Evolutionary conservation across 2,113 vertebrate genomes (phyloP).

Genomic region (Coreoperca whiteheadi): DNA sequence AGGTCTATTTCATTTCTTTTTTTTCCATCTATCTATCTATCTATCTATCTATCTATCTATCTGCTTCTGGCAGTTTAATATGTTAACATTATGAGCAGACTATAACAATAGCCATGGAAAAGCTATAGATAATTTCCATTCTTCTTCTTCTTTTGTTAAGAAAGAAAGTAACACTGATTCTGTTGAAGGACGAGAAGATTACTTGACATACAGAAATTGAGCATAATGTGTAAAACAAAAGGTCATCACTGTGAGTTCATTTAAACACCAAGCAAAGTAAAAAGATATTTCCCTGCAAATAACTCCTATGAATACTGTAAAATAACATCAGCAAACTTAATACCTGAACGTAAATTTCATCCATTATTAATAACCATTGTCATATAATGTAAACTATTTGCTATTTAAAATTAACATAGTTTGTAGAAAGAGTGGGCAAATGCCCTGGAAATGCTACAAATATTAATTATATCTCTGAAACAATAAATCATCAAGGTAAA

Average conservation of each 20-base stretch:
- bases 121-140: neutral
- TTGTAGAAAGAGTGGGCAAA: slow-evolving; percentile 13
- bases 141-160: neutral
- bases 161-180: neutral
- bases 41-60: neutral
- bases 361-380: slow-evolving; percentile 43
- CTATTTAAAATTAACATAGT: slow-evolving; percentile 40
- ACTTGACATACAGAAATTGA: neutral
- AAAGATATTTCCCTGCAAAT: slow-evolving; percentile 8
- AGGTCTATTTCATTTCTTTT: too few relatives aligned
- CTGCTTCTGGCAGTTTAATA: neutral
- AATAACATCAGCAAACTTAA: slow-evolving; percentile 24
- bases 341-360: slow-evolving; percentile 10
- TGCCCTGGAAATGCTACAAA: slow-evolving; percentile 26
- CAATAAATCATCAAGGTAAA: slow-evolving; percentile 30
- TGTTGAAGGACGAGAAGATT: neutral
- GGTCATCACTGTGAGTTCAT: neutral
- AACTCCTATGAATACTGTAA: slow-evolving; percentile 6
- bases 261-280: too few relatives aligned
- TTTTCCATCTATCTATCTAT: too few relatives aligned
- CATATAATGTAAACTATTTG: slow-evolving; percentile 24
- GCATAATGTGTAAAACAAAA: slow-evolving; percentile 12
- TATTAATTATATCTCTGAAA: slow-evolving; percentile 48
- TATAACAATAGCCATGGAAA: neutral
- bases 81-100: neutral